Conservation (phyloP, 2,888 invertebrate species). For the Coenonympha arcania region DNA sequence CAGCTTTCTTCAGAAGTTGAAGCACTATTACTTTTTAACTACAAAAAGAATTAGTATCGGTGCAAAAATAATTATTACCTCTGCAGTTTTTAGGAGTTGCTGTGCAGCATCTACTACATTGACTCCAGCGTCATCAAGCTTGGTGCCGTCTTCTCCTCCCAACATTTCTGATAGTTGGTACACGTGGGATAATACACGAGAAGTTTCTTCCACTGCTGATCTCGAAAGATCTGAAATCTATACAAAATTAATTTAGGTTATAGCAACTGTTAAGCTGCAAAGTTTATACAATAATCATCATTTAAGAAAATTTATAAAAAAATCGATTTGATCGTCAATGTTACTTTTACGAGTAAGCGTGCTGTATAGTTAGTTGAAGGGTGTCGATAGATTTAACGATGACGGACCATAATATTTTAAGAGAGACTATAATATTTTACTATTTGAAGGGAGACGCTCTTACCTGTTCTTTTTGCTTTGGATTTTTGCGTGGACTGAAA, state of each 20-base stretch:
- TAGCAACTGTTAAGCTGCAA: no score
- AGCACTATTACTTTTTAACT: no score
- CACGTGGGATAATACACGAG: slow-evolving; percentile 35
- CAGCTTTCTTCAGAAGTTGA: no score
- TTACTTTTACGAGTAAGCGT: no score
- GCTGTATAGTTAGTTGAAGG: no score
- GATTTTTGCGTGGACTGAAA: slow-evolving; percentile 27
- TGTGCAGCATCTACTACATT: slow-evolving; percentile 39
- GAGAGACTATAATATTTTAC: neutral
- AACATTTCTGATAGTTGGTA: slow-evolving; percentile 32
- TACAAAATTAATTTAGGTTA: slow-evolving; percentile 16
- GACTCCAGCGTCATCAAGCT: slow-evolving; percentile 32
- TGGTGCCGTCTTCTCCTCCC: slow-evolving; percentile 28
- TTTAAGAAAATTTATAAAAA: no score
- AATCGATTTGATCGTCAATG: no score
- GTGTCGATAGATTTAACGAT: no score
- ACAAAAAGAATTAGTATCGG: no score
- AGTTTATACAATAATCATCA: no score
- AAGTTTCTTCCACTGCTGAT: slow-evolving; percentile 34
- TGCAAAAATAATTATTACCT: no score
- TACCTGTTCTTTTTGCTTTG: slow-evolving; percentile 29
- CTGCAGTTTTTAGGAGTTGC: slow-evolving; percentile 37
- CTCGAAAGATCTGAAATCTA: slow-evolving; percentile 35
- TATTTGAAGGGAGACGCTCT: no score
- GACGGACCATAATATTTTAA: neutral